Evolutionary conservation across 1,140 invertebrate genomes (phyloP).

Genomic region (Sogatella furcifera): DNA sequence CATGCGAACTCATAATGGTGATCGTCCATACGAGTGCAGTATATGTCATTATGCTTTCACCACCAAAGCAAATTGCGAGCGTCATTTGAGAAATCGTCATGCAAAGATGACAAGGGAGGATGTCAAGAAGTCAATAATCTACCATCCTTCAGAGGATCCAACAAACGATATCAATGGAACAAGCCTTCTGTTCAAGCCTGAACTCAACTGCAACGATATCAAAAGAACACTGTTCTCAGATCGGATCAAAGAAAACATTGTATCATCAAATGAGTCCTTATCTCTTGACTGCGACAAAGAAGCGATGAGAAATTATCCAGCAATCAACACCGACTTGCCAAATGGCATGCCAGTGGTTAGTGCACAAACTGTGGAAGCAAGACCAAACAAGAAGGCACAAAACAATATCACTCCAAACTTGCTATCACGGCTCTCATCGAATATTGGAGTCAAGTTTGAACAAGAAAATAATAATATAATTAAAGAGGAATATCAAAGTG

Average conservation of each 20-base stretch:
- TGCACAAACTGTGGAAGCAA: not conserved
- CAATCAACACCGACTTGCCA: not conserved
- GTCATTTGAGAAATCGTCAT: conserved; percentile 83
- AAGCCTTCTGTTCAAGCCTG: not conserved
- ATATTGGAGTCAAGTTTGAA: not conserved
- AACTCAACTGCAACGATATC: conserved; percentile 11
- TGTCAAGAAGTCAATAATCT: conserved; percentile 73
- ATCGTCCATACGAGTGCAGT: conserved; percentile 85
- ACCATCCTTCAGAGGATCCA: conserved; percentile 72
- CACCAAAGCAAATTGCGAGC: conserved; percentile 84
- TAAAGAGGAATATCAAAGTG: not conserved
- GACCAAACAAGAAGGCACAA: not conserved
- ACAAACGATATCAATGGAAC: conserved; percentile 43
- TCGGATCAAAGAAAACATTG: conserved; percentile 1
- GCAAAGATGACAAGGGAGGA: conserved; percentile 73
- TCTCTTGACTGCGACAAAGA: not conserved
- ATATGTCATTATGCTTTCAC: conserved; percentile 93
- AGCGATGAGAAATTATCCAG: not conserved
- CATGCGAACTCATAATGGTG: conserved; percentile 87
- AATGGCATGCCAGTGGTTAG: not conserved
- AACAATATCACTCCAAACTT: not conserved
- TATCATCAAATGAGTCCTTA: too few species aligned
- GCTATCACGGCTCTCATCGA: not conserved
- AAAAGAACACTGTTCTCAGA: conserved; percentile 19
- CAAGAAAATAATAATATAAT: too few species aligned